Percentiles rank a stretch among this genome's conserved stretches.
These are phyloP conservation scores for Odontocolon sp. DNA, from an alignment of 2,888 invertebrate genomes.

Conservation along the genomic window DNA sequence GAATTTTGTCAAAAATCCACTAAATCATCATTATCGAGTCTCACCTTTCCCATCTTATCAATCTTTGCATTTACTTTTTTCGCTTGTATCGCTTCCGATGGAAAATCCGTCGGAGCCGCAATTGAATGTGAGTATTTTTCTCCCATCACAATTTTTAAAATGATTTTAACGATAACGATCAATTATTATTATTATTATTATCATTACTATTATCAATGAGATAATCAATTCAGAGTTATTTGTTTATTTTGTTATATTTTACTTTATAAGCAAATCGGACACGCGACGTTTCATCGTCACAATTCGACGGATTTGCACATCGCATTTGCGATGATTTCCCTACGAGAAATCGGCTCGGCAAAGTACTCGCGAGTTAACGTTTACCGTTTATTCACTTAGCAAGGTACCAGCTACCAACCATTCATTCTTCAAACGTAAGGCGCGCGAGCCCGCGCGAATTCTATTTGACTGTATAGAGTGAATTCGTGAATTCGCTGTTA, in stretches of 20 bases:
- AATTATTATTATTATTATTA: no score
- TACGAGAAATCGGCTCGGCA: conserved; percentile 13
- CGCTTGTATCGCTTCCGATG: conserved; percentile 12
- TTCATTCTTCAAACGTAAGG: conserved; percentile 54
- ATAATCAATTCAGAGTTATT: no score
- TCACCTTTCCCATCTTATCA: conserved; percentile 14
- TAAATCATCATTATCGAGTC: background rate
- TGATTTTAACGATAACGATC: no score
- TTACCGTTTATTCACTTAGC: conserved; percentile 59
- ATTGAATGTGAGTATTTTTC: conserved; percentile 16
- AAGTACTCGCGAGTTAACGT: conserved; percentile 42
- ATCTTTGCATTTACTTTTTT: conserved; percentile 23
- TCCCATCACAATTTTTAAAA: background rate
- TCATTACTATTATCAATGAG: no score
- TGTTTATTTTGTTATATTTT: no score
- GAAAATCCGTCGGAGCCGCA: background rate
- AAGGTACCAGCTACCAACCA: conserved; percentile 35
- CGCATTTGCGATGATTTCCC: conserved; percentile 27
- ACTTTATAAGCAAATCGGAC: background rate
- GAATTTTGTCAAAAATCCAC: background rate
- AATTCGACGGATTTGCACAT: background rate
- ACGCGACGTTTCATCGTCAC: no score
- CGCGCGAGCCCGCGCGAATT: no score
- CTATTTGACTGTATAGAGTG: background rate
- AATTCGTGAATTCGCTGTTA: background rate